Evolutionary conservation across 2,113 vertebrate species (phyloP).

Genomic region (Sitta europaea): DNA sequence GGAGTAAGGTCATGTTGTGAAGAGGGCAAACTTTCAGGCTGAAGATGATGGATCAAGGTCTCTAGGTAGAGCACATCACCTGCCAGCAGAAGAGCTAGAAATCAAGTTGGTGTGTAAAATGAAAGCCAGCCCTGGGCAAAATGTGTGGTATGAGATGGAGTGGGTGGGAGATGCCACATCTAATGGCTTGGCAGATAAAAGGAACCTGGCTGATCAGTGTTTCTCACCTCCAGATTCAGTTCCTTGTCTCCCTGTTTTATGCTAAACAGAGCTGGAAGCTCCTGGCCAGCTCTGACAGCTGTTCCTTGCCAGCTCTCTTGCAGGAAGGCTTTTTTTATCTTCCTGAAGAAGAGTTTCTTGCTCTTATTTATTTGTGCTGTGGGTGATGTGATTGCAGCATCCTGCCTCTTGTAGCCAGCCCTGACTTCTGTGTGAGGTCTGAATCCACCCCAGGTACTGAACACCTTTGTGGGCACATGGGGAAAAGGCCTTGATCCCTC

Average conservation of each 20-base stretch:
- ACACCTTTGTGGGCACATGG: fast-evolving
- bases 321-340: background rate
- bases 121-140: background rate
- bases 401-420: background rate
- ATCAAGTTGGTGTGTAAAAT: background rate
- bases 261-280: background rate
- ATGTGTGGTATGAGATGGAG: background rate
- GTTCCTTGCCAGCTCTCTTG: fast-evolving
- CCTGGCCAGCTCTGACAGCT: background rate
- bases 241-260: background rate
- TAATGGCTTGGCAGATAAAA: background rate
- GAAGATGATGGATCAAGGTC: background rate
- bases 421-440: background rate
- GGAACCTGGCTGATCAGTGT: background rate
- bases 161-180: background rate
- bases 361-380: background rate
- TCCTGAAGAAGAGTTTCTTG: background rate
- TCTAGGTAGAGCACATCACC: background rate
- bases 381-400: background rate
- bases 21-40: background rate
- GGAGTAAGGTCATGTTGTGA: background rate
- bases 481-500: background rate
- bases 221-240: background rate
- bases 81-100: background rate
- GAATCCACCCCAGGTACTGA: background rate